Base-by-base conservation (phyloP, 2,113 vertebrate genomes). In the Urocolius indicus region DNA sequence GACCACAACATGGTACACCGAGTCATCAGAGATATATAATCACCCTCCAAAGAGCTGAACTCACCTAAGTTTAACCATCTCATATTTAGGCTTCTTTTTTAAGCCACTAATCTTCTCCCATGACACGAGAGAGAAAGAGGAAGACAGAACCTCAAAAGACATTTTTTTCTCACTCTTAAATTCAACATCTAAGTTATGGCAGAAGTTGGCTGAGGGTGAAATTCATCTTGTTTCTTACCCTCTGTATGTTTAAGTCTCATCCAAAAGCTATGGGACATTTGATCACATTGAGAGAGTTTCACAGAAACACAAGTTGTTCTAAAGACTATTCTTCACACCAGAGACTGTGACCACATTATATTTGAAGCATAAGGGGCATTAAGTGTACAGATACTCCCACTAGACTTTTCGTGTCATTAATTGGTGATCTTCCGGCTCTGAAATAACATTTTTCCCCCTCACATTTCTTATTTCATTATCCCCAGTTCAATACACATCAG, bases 381-480 rank as follows among this genome's bases (percentile, higher is more conserved):
- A 97, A 96, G 89, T 23, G 87, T 65, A 94, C 87, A 49, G 90
- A 96, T 95, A 97, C 95, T 97, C 97, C 94, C 96, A 96, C 92
- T 87, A 86, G 68, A 93, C 91, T 97, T 96, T 97, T 97, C 93
- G 87, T 96, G 95, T 91, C 96, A 97, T 98, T 98, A 97, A 97
- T 27, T 97, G 97, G 97, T 97, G 97, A 98, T 97, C 96, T 98
- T 97, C 96, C 5, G 68, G 95, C 89, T 97, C 97, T 96, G 97
- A 97, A 98, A 97, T 96, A 98, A 94, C 92, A 97, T 97, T 97
- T 97, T 87, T 26, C 58, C 78, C 87, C 96, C 86, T 95, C 93
- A 94, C 95, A 97, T 98, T 97, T 93, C 93, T 98, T 98, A 98
- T 98, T 98, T 98, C 97, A 98, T 98, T 98, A 98, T 98, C 96